phyloP scores from a whole-genome alignment of 2,888 invertebrate species.

The Spatulosminthurus flaviceps region DNA sequence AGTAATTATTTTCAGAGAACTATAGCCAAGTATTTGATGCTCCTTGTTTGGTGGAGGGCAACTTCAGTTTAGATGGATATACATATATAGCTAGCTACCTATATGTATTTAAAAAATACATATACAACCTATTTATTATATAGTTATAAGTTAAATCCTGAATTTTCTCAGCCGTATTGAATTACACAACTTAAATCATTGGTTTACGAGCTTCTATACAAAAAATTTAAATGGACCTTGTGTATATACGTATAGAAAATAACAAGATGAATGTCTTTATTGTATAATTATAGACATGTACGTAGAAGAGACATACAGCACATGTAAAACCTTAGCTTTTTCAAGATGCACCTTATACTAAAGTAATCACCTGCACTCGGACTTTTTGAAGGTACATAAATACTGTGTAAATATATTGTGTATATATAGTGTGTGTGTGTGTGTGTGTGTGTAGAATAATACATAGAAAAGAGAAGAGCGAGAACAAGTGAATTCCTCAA shows the following conservation, averaged over 20 bases:
- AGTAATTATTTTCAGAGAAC: background rate
- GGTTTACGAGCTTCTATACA: slow-evolving; percentile 5
- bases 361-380: too few species aligned
- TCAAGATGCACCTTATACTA: too few species aligned
- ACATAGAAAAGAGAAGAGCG: too few species aligned
- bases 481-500: background rate
- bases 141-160: background rate
- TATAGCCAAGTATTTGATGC: slow-evolving; percentile 2
- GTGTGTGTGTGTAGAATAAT: too few species aligned
- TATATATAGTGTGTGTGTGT: too few species aligned
- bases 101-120: too few species aligned
- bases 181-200: slow-evolving; percentile 8
- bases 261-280: slow-evolving; percentile 1
- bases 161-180: slow-evolving; percentile 2
- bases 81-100: too few species aligned
- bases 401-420: too few species aligned
- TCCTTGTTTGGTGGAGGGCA: slow-evolving; percentile 6
- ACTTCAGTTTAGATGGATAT: too few species aligned
- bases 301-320: background rate
- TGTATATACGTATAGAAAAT: background rate
- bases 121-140: too few species aligned
- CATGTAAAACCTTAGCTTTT: too few species aligned
- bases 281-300: background rate
- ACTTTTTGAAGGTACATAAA: too few species aligned
- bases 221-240: slow-evolving; percentile 4